A percentile compares a stretch with the other conserved stretches of the same genome.
phyloP scores from a whole-genome alignment of 2,113 vertebrate genomes.

The Reinhardtius hippoglossoides region DNA sequence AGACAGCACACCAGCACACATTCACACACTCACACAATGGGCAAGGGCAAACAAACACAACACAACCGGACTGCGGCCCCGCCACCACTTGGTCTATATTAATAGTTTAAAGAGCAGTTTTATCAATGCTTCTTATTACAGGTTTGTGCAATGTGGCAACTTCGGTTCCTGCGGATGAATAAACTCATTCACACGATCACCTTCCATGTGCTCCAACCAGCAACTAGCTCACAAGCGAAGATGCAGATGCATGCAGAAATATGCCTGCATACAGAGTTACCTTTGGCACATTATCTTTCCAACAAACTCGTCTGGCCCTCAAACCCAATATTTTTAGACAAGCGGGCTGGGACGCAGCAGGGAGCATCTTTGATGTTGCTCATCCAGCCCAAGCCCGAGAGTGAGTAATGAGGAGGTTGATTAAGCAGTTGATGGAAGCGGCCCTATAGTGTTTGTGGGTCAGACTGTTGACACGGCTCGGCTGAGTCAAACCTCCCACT shows the following conservation, averaged over 20 bases:
- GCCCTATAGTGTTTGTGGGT: conserved; percentile 56
- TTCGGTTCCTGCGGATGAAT: not conserved
- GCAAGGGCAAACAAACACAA: conserved; percentile 2
- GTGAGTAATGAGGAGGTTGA: conserved; percentile 65
- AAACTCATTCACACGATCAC: not conserved
- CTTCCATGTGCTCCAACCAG: not conserved
- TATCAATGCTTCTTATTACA: conserved; percentile 31
- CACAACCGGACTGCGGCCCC: not conserved
- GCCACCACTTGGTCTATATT: conserved; percentile 11
- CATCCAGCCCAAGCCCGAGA: conserved; percentile 38
- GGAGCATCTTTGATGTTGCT: conserved; percentile 63
- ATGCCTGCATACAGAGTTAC: not conserved
- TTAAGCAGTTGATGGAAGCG: conserved; percentile 59
- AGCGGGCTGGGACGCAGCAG: conserved; percentile 48
- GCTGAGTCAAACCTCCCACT: conserved; percentile 46
- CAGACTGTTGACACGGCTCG: conserved; percentile 54
- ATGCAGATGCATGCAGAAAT: not conserved
- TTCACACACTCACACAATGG: not conserved
- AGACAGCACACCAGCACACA: conserved; percentile 6
- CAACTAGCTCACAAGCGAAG: not conserved
- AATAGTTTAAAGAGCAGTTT: conserved; percentile 11
- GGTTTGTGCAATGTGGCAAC: conserved; percentile 1
- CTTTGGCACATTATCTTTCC: conserved; percentile 26
- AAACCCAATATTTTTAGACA: conserved; percentile 48
- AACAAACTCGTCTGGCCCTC: conserved; percentile 45